Conservation (phyloP, 2,888 invertebrate species). For the Cosmia pyralina region DNA sequence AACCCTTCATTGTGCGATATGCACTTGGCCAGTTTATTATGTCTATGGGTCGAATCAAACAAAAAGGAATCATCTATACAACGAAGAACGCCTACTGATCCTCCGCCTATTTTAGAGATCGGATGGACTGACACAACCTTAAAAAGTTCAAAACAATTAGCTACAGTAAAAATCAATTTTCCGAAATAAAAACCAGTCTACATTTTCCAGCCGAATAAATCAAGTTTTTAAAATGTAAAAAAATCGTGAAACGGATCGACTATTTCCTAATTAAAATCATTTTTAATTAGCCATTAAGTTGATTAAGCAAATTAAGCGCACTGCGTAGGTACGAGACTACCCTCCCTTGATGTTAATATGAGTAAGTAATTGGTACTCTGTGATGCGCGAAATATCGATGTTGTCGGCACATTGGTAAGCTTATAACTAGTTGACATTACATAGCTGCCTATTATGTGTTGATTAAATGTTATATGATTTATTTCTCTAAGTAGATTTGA, state of each 20-base stretch:
- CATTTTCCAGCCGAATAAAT: constrained; percentile 21
- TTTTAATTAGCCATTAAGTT: constrained; percentile 63
- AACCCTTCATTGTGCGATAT: too few species aligned
- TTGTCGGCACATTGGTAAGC: constrained; percentile 2
- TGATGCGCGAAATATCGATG: constrained; percentile 47
- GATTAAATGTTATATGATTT: background rate
- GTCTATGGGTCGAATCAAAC: background rate
- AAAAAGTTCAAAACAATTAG: background rate
- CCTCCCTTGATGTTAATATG: constrained; percentile 60
- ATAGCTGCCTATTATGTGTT: background rate
- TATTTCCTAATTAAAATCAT: constrained; percentile 56
- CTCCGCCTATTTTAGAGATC: background rate
- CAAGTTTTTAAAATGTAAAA: constrained; percentile 6
- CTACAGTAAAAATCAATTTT: background rate
- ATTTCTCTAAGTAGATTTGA: too few species aligned
- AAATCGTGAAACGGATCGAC: constrained; percentile 4
- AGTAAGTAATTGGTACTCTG: constrained; percentile 60
- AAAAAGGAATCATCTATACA: background rate
- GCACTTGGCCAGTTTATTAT: too few species aligned
- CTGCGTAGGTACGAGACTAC: constrained; percentile 35
- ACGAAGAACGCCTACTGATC: background rate
- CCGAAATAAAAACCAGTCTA: background rate
- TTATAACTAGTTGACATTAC: background rate
- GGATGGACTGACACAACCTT: too few species aligned
- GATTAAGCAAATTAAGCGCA: constrained; percentile 56